Base-by-base conservation (phyloP, 2,797 vertebrate genomes). In the Fistularia commersonii region DNA sequence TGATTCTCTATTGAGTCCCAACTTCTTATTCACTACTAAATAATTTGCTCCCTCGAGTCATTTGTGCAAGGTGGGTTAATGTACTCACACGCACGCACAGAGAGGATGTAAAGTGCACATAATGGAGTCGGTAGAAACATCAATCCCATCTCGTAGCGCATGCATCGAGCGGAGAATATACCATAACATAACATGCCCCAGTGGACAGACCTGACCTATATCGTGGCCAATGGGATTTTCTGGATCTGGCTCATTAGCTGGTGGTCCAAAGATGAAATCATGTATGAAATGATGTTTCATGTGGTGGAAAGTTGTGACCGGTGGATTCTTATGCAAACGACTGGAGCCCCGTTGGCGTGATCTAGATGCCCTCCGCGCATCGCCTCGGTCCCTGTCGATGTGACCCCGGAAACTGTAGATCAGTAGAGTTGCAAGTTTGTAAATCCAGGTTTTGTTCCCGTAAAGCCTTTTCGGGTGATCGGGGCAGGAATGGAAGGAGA, bases 121-220 rank as follows among this genome's bases (percentile, higher is more conserved):
- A 37, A 38, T 15, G 50, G 6, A 50, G 41, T 2, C 4, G 23
- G 23, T 23, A 23, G 23, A 23, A 23, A 23, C 23, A 23, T 23
- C 23, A 23, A 23, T 23, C 23, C 23, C 23, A 23, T 23, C 23
- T 23, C 23, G 4, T 23, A 23, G 23, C 23, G 4, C 23, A 23
- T 23, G 44, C 9, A 1, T 15, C 5, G 57, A 62, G 32, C n/a
- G 36, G 39, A 32, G 32, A 36, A 38, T 46, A 53, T 39, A 57
- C 9, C 53, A 8, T 11, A 35, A 32, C 52, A 41, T 23, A 23
- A 57, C 65, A 76, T 57, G 79, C 64, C 49, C 69, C 69, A 76
- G 46, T 69, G 61, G 61, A 72, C 48, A 67, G 44, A 65, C 43
- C 72, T 79, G 80, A 80, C 78, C 75, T 79, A 81, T 64, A 81